Base-by-base conservation (phyloP, 2,888 invertebrate genomes). In the Aphidius colemani region DNA sequence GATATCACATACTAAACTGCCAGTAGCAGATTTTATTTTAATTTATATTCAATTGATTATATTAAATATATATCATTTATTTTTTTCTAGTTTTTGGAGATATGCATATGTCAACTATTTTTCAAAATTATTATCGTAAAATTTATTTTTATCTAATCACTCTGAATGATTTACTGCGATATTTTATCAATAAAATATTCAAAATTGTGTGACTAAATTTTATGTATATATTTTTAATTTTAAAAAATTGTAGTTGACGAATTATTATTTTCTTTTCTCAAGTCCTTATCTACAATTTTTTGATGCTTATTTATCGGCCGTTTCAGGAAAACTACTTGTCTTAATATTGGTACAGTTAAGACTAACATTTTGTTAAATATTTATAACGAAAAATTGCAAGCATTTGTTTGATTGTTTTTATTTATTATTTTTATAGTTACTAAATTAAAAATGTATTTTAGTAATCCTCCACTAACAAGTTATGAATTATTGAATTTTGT, bases 321-420 rank as follows among this genome's bases (percentile, higher is more conserved):
- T 75, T 77, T 74, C 74, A 71, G 72, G 76, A 77, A 77, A 74
- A 74, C 76, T 77, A 77, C 76, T 76, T 76, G 76, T 74, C 72
- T 63, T 63, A 64, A 65, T 49, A 50, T 59, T 64, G 59, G 48
- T 11, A 51, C n/a, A 44, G 56, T 45, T 44, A 44, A 30, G 5
- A 30, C 30, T 5, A 30, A 30, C 5, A 30, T 30, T 5, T 53
- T 40, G 43, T 53, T 11, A 7, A 10, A 10, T 1, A n/a, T 11
- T 53, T 53, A 53, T 43, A 8, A 7, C n/a, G n/a, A 40, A 41
- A 53, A 53, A 53, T 13, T 11, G 3, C 8, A 10, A 13, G 11
- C 2, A 13, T 13, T 7, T 13, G 11, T 48, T 13, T 7, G 13
- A 48, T 6, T 13, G 13, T 11, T 11, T 7, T 11, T 48, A 11